phyloP scores from a whole-genome alignment of 2,113 vertebrate genomes.

The Dissostichus mawsoni region DNA sequence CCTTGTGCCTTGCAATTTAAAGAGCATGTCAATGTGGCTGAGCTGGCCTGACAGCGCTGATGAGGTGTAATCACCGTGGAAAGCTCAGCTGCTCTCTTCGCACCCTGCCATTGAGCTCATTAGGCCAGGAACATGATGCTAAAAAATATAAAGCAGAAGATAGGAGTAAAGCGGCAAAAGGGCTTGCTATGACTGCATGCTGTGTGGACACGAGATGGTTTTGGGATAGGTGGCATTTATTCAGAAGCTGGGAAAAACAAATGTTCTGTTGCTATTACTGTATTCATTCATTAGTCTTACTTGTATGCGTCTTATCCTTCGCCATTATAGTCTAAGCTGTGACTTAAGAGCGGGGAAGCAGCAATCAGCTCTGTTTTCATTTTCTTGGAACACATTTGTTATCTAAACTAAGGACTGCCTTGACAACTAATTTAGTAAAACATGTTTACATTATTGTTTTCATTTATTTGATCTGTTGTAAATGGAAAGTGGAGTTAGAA shows the following conservation, averaged over 20 bases:
- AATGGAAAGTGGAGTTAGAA: neutral
- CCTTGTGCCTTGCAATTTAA: slow-evolving; percentile 45
- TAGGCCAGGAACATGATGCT: slow-evolving; percentile 37
- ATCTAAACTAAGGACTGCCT: slow-evolving; percentile 5
- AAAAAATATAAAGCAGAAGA: neutral
- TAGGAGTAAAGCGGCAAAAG: neutral
- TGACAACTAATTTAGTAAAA: slow-evolving; percentile 5
- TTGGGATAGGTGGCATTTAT: slow-evolving; percentile 3
- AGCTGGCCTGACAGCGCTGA: slow-evolving; percentile 30
- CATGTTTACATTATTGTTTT: neutral
- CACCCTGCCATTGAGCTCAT: slow-evolving; percentile 59
- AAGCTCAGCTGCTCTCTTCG: slow-evolving; percentile 60
- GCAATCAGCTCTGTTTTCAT: slow-evolving; percentile 24
- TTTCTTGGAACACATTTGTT: slow-evolving; percentile 12
- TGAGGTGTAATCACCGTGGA: slow-evolving; percentile 65
- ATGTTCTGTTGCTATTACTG: slow-evolving; percentile 33
- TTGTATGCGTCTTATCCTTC: neutral
- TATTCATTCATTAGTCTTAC: slow-evolving; percentile 37
- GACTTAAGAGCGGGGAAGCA: slow-evolving; percentile 29
- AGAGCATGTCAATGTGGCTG: slow-evolving; percentile 44
- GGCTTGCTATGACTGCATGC: neutral
- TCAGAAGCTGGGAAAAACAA: slow-evolving; percentile 26
- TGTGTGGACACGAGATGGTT: neutral
- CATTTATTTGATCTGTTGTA: neutral
- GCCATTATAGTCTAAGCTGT: slow-evolving; percentile 33